Base-by-base conservation (phyloP, 2,888 invertebrate genomes). In the Cephonodes hylas region DNA sequence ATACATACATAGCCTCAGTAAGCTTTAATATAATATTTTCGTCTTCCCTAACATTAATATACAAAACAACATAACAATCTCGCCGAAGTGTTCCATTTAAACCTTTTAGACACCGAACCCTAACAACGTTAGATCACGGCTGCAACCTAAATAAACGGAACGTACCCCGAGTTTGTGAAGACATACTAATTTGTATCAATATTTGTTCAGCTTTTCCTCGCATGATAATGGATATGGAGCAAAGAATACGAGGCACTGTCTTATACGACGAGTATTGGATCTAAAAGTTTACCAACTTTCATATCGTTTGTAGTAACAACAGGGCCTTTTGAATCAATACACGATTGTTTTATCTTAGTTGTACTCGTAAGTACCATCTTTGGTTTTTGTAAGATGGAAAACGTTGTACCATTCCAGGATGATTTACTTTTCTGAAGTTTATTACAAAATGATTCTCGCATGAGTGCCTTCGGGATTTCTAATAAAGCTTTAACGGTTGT, bases 111-210 rank as follows among this genome's bases (percentile, higher is more conserved):
- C 31, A 18, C 13, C 22, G 42, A 58, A 44, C 58, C 63, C 74
- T 75, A 71, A 75, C 74, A 76, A 77, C 71, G 71, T 59, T 61
- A 59, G 64, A 63, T 23, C 27, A 3, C 10, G n/a, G 53, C 31
- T 53, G 27, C 53, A 65, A 66, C 74, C 73, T 74, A 75, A 77
- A 69, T 68, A 75, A 77, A 75, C 71, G 61, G 48, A 65, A 67
- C 63, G 66, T 62, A 66, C 53, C 53, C 42, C 48, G 62, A 59
- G 67, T 65, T 63, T 65, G 57, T 64, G 64, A 57, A 66, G 64
- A 75, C 73, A 65, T 70, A 81, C 83, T 85, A 85, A 86, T 86
- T 85, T 80, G 73, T 76, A 79, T 70, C 73, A 81, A 80, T 85
- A 84, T 86, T 86, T 81, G 75, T 65, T 70, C 75, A 80, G 81